Conservation (phyloP, 1,140 invertebrate genomes). For the silkworm (Bombyx mori) region ASM3026992v2 NC_085127.1:11244501-11245000, state of each 20-base stretch:
- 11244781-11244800: conserved; percentile 26
- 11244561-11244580: conserved; percentile 62
- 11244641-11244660: conserved; percentile 56
- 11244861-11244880: conserved; percentile 70
- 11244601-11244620: conserved; percentile 54
- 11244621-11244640: conserved; percentile 47
- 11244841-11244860: conserved; percentile 67
- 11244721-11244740: conserved; percentile 33
- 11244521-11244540: conserved; percentile 53
- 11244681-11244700: conserved; percentile 32
- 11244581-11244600: conserved; percentile 62
- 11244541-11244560: conserved; percentile 67
- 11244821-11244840: conserved; percentile 25
- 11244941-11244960: conserved; percentile 51
- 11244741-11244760: conserved; percentile 18
- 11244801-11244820: conserved; percentile 16
- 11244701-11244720: conserved; percentile 39
- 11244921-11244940: conserved; percentile 61
- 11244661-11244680: conserved; percentile 44
- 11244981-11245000: conserved; percentile 71
- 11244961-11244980: conserved; percentile 64
- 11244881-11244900: conserved; percentile 67
- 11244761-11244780: conserved; percentile 39
- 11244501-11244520: conserved; percentile 30
- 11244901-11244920: conserved; percentile 64